These are phyloP conservation scores for Blennius ocellaris DNA, from an alignment of 2,113 vertebrate genomes.

Conservation along the genomic window DNA sequence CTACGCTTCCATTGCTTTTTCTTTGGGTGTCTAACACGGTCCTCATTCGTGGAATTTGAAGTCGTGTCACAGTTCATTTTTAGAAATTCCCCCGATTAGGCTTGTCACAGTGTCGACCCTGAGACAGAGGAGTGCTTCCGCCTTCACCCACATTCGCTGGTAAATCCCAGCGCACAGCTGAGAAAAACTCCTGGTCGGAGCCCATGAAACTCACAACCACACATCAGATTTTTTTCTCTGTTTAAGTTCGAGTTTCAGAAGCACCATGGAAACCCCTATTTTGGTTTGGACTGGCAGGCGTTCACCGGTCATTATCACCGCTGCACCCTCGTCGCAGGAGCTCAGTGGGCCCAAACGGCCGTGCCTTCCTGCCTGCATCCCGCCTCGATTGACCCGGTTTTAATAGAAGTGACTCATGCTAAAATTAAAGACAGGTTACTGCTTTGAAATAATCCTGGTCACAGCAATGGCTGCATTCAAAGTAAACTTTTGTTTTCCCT, in stretches of 20 bases:
- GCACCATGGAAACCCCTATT: constrained; percentile 59
- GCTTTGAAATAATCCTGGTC: constrained; percentile 39
- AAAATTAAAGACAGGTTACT: constrained; percentile 31
- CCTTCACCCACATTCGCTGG: constrained; percentile 13
- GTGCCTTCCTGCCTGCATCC: constrained; percentile 7
- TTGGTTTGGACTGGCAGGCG: constrained; percentile 59
- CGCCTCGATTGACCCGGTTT: constrained; percentile 25
- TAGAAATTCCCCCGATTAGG: not conserved
- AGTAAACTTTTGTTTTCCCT: constrained; percentile 12
- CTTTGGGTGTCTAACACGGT: too few relatives aligned
- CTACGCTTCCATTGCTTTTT: too few relatives aligned
- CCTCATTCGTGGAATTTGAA: too few relatives aligned
- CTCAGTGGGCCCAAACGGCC: constrained; percentile 15
- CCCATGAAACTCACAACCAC: constrained; percentile 7
- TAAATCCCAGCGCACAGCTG: not conserved
- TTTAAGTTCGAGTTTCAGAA: constrained; percentile 47
- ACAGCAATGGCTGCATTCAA: constrained; percentile 27
- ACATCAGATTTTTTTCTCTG: constrained; percentile 17
- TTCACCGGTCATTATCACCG: constrained; percentile 56
- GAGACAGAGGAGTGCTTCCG: constrained; percentile 3
- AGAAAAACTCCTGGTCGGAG: constrained; percentile 1
- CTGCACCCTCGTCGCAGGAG: constrained; percentile 23
- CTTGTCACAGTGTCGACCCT: not conserved
- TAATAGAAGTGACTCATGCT: constrained; percentile 46
- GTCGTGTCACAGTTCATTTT: constrained; percentile 2